Conservation (phyloP, 2,113 vertebrate species). For the Gopherus flavomarginatus region DNA sequence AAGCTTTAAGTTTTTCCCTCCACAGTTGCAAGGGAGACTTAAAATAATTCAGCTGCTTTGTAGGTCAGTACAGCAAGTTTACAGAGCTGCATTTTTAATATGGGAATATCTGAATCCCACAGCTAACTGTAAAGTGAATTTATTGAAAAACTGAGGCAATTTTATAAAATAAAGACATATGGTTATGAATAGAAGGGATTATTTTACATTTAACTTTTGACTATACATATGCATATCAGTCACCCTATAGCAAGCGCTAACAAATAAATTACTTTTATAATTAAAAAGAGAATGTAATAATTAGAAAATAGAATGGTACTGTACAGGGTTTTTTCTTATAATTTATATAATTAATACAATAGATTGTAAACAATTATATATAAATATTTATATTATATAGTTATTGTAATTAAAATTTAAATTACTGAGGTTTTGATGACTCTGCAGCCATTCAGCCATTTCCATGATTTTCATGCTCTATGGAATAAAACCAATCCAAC, state of each 20-base stretch:
- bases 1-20: not conserved
- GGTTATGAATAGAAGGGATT: not conserved
- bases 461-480: not conserved
- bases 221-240: not conserved
- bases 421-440: not conserved
- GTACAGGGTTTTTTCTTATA: not conserved
- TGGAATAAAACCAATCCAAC: not conserved
- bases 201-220: not conserved
- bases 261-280: not conserved
- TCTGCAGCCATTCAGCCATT: not conserved
- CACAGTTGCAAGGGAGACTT: not conserved
- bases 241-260: not conserved
- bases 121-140: not conserved
- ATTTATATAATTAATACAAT: not conserved
- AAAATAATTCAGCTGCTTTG: not conserved
- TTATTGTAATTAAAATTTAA: not conserved
- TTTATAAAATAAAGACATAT: not conserved
- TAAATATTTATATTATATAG: not conserved
- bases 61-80: not conserved
- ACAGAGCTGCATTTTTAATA: not conserved
- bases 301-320: not conserved
- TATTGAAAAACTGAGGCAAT: not conserved
- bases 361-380: too few species aligned
- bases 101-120: not conserved
- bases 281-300: not conserved